phyloP scores from a whole-genome alignment of 2,113 vertebrate species.

The Psephotus haematonotus region DNA sequence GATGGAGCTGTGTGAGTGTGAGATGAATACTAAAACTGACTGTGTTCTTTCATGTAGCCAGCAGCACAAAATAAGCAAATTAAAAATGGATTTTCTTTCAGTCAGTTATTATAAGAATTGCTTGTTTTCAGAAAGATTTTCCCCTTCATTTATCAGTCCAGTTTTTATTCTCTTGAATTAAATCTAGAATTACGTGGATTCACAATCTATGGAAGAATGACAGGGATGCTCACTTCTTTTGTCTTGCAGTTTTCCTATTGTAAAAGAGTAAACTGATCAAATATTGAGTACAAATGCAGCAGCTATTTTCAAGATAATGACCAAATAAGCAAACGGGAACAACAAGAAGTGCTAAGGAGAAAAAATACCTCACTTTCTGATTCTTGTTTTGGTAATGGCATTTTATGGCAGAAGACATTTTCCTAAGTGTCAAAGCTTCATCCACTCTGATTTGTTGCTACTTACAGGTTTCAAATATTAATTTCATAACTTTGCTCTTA shows the following conservation, averaged over 20 bases:
- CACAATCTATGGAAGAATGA: background rate
- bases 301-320: background rate
- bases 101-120: constrained; percentile 5
- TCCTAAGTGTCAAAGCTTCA: background rate
- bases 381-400: background rate
- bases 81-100: constrained; percentile 20
- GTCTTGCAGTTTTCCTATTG: background rate
- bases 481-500: background rate
- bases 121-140: constrained; percentile 13
- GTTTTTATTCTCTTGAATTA: constrained; percentile 39
- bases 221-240: background rate
- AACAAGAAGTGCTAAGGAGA: background rate
- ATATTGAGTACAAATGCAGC: background rate
- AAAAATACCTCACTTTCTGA: background rate
- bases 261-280: background rate
- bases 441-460: background rate
- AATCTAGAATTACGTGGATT: constrained; percentile 8
- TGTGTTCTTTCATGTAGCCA: background rate
- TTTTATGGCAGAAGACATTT: background rate
- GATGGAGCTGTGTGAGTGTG: background rate
- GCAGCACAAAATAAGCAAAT: constrained; percentile 34
- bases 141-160: background rate
- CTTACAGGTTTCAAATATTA: background rate
- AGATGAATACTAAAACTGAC: background rate
- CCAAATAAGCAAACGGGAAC: background rate